phyloP scores from a whole-genome alignment of 1,140 invertebrate genomes.

The Pseudomyrmex gracilis region DNA sequence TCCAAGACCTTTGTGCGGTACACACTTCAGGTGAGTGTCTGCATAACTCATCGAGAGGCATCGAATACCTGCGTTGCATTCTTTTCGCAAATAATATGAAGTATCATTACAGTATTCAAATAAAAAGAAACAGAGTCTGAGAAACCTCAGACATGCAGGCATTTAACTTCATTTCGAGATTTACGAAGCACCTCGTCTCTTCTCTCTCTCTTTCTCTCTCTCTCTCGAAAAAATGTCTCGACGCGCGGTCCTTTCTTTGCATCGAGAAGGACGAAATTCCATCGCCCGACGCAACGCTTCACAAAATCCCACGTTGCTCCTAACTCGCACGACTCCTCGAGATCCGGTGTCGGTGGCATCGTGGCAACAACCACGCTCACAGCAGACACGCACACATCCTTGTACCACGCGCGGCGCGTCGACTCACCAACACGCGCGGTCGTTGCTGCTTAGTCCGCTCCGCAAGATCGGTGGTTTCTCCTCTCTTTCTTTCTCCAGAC shows the following conservation, averaged over 20 bases:
- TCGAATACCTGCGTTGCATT: background rate
- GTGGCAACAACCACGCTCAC: background rate
- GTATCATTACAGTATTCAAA: background rate
- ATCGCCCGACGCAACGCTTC: constrained; percentile 23
- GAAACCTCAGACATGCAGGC: too few relatives aligned
- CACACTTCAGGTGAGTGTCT: background rate
- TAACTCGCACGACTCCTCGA: constrained; percentile 46
- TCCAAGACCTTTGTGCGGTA: background rate
- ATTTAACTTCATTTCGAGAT: background rate
- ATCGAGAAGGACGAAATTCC: constrained; percentile 37
- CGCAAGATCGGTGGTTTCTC: constrained; percentile 45
- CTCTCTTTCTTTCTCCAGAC: constrained; percentile 35
- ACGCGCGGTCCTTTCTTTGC: background rate
- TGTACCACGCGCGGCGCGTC: constrained; percentile 19
- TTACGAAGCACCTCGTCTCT: background rate
- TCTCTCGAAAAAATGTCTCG: background rate
- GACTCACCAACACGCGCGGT: constrained; percentile 49
- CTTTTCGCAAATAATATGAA: constrained; percentile 11
- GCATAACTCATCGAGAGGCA: background rate
- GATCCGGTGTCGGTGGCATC: constrained; percentile 54
- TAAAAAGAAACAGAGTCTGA: background rate
- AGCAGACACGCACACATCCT: constrained; percentile 33
- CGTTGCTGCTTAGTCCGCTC: constrained; percentile 48
- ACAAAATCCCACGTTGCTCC: constrained; percentile 50
- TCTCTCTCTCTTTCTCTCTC: too few relatives aligned